Evolutionary conservation across 92 coral and sea anemone species (phyloP), one percentile per base, ranked within the genome.

Genomic region (Palythoa grandiflora): DNA sequence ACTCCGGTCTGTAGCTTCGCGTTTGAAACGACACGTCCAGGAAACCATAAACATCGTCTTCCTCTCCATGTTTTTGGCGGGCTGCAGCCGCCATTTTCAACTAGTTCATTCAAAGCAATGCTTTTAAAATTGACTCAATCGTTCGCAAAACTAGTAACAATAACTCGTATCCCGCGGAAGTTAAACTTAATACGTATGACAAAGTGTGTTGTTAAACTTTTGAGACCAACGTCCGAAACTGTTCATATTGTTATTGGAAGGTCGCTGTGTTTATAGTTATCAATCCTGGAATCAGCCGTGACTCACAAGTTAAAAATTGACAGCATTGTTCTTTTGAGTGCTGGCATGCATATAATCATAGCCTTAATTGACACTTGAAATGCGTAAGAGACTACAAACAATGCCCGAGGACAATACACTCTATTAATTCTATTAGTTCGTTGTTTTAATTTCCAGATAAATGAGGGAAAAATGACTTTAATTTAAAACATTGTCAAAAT

Each of bases 1-100:
- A 95, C 77, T 95, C 98, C 1, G 98, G 98, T 12, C 98, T 92
- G 87, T 95, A 95, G 71, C 96, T 95, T 59, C 96, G 90, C 3
- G 98, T 95, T 78, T 94, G 96, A 84, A 95, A 95, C 40, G 98
- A 95, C 48, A 95, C 77, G 57, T 95, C 94, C 77, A 93, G 92
- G 79, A 95, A 95, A 37, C 98, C 98, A 17, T 96, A 88, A 55
- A 91, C 77, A 73, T 91, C 94, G 16, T 83, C 84, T 28, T 88
- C 91, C 28, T 80, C 77, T 75, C 83, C 73, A 13, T 91, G 78
- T 38, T 91, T 80, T 66, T 77, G 88, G 68, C 88, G 79, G 74
- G 57, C 84, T 57, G 83, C 36, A 35, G 65, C 78, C 71, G 93
- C 89, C 89, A 88, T 88, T 53, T 85, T 59, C 36, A 13, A 86